These are phyloP conservation scores for Micropterix aruncella DNA, from an alignment of 2,888 invertebrate genomes.

Conservation along the genomic window DNA sequence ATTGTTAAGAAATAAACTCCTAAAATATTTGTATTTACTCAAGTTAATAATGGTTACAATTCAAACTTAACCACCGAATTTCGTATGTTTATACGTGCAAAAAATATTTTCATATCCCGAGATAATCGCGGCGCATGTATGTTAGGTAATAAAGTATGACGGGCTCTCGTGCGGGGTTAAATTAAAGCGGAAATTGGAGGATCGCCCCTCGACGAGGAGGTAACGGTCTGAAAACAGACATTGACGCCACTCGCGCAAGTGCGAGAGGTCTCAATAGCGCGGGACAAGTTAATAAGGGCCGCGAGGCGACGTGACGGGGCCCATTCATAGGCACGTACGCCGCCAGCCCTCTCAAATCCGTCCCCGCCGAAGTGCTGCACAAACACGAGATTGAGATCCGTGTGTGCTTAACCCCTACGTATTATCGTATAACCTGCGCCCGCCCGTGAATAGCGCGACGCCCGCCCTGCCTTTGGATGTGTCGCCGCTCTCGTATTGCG, in stretches of 20 bases:
- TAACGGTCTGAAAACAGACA: background rate
- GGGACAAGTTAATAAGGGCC: background rate
- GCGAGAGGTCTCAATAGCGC: background rate
- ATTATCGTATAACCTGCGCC: background rate
- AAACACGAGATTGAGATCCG: background rate
- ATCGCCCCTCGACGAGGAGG: no score
- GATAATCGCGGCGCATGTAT: no score
- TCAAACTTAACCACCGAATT: no score
- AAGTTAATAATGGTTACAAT: no score
- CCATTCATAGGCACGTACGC: background rate
- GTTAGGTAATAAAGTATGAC: no score
- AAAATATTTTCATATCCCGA: no score
- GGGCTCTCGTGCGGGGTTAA: no score
- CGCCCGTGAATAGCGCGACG: background rate
- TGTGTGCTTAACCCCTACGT: background rate
- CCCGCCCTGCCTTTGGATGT: background rate
- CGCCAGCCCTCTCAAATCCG: background rate
- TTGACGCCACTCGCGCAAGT: background rate
- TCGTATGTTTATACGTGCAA: no score
- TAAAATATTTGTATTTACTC: no score
- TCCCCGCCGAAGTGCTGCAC: background rate
- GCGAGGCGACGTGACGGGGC: background rate
- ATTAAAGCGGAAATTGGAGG: no score
- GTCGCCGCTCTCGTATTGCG: background rate
- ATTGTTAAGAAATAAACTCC: no score